These are phyloP conservation scores for Vespertilio murinus DNA, from an alignment of 2,797 vertebrate genomes.

Conservation along the genomic window DNA sequence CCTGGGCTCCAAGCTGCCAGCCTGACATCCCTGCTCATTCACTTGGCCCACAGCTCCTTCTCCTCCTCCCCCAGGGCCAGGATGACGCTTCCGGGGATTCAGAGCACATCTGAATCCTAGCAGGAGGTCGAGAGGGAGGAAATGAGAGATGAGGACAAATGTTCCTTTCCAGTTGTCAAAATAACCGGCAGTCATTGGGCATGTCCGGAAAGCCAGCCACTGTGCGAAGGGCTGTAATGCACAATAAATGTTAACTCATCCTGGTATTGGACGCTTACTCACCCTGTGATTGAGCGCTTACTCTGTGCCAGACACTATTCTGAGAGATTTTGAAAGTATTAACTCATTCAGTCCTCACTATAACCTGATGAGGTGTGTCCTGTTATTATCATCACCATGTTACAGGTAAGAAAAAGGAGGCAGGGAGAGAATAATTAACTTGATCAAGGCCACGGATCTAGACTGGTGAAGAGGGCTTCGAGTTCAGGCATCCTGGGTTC, in stretches of 20 bases:
- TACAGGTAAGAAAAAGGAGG: neutral
- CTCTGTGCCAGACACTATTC: neutral
- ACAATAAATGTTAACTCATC: slow-evolving; percentile 7
- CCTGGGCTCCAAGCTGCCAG: neutral
- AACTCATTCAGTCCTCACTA: neutral
- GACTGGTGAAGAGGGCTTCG: neutral
- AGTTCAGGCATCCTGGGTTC: neutral
- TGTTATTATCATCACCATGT: neutral
- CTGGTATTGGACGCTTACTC: neutral
- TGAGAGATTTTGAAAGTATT: neutral
- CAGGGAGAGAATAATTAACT: neutral
- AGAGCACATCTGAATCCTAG: slow-evolving; percentile 32
- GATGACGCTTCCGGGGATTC: neutral
- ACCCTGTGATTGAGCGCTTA: neutral
- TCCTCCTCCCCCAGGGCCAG: neutral
- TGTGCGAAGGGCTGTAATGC: neutral
- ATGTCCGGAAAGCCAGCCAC: neutral
- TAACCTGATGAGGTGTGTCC: neutral
- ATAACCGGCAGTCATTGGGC: neutral
- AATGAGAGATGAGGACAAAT: slow-evolving; percentile 37
- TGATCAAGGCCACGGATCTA: neutral
- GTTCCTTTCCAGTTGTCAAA: slow-evolving; percentile 12
- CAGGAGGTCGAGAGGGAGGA: neutral
- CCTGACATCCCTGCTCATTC: neutral
- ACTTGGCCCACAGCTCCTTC: neutral